Evolutionary conservation across 2,888 invertebrate genomes (phyloP), one percentile per base, ranked within the genome.

Genomic region (Trichogramma evanescens): DNA sequence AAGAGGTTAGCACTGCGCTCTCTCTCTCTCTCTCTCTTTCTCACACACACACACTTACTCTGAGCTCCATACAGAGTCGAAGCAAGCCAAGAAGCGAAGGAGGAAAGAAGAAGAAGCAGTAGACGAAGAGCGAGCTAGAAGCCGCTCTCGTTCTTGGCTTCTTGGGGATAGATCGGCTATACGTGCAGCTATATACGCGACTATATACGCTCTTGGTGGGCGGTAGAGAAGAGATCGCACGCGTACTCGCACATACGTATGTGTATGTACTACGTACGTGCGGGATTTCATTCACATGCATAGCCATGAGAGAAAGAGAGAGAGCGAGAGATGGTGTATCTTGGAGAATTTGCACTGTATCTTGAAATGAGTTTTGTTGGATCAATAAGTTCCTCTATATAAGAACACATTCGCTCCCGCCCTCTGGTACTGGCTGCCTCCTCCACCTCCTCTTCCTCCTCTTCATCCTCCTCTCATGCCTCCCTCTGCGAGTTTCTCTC

Each of bases 331-430:
- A 69, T 70, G 70, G 69, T 76, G 76, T 77, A 78, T 77, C 77
- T 76, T 75, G 77, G 76, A 76, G 77, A 77, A 77, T 78, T 78
- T 76, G 77, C 77, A 77, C 77, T 77, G 77, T 78, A 78, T 78
- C 78, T 78, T 76, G 78, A 77, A 78, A 78, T 78, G 77, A 78
- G 78, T 77, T 78, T 78, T 78, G 78, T 77, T 77, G 78, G 78
- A 78, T 78, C 78, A 78, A 78, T 78, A 78, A 78, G 78, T 77
- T 78, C 77, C 76, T 76, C 77, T 77, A 77, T 26, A 26, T 78
- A 77, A 78, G 77, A 78, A 78, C 76, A 76, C 75, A 75, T 74
- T 73, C 72, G 71, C 74, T 74, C 73, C 73, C 72, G 73, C 73
- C 70, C 69, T 54, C 52, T 44, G 6, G 42, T 10, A 13, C 48